A percentile compares a stretch with the other conserved stretches of the same genome.
phyloP scores from a whole-genome alignment of 2,888 invertebrate genomes.

The Leptinotarsa rubiginosa region DNA sequence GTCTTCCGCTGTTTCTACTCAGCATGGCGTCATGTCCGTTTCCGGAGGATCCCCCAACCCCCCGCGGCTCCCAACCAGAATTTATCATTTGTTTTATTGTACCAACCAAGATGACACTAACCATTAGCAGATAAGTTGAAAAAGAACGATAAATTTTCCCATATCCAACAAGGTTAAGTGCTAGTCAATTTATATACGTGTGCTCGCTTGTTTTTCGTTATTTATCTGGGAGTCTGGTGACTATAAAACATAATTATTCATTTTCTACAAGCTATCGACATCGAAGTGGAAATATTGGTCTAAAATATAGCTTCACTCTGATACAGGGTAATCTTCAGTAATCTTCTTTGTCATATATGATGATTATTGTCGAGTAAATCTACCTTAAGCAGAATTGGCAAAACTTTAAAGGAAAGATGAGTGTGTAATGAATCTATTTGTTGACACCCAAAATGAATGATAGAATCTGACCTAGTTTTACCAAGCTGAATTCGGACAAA shows the following conservation, averaged over 20 bases:
- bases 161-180: slow-evolving; percentile 45
- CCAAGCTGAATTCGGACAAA: no score
- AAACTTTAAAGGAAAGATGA: no score
- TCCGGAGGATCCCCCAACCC: slow-evolving; percentile 58
- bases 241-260: slow-evolving; percentile 8
- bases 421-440: no score
- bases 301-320: no score
- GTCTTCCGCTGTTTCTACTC: slow-evolving; percentile 68
- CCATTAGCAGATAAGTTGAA: slow-evolving; percentile 52
- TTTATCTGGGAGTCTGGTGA: slow-evolving; percentile 19
- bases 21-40: slow-evolving; percentile 69
- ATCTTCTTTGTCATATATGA: no score
- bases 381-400: no score
- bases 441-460: no score
- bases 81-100: slow-evolving; percentile 61
- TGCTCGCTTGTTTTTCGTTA: slow-evolving; percentile 39
- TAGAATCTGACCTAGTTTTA: no score
- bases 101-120: slow-evolving; percentile 53
- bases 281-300: neutral
- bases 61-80: slow-evolving; percentile 51
- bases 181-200: slow-evolving; percentile 44
- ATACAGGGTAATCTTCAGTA: no score
- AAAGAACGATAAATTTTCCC: slow-evolving; percentile 49
- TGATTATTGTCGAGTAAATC: no score
- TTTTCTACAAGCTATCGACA: neutral